Percentiles rank a stretch among this genome's conserved stretches.
Conservation (phyloP, 2,113 vertebrate genomes). For the Fregetta grallaria region DNA sequence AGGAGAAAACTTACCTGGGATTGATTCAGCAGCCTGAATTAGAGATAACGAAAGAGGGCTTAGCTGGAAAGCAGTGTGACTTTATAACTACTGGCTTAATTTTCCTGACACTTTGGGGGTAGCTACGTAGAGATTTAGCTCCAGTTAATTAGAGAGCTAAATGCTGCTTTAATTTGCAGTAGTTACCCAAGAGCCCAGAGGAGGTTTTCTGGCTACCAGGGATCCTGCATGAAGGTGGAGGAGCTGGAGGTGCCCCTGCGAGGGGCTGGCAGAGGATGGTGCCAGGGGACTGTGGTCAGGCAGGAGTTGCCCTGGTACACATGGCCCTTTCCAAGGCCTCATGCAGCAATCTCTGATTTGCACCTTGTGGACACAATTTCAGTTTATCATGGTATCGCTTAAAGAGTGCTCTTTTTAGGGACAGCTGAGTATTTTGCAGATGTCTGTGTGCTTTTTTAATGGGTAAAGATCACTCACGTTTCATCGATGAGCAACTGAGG, state of each 20-base stretch:
- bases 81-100: not conserved
- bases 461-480: not conserved
- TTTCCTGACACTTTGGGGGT: not conserved
- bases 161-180: not conserved
- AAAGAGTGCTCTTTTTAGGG: not conserved
- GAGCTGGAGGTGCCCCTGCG: not conserved
- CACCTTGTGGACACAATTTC: not conserved
- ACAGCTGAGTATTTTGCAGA: not conserved
- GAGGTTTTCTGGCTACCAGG: not conserved
- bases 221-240: not conserved
- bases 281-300: not conserved
- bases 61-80: not conserved
- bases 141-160: not conserved
- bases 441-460: not conserved
- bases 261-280: not conserved
- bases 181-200: not conserved
- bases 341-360: not conserved
- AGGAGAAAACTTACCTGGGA: not conserved
- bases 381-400: not conserved
- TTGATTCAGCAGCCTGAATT: not conserved
- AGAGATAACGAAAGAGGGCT: not conserved
- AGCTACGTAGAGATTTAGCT: not conserved
- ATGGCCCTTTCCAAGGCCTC: not conserved
- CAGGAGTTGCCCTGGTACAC: not conserved
- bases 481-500: not conserved